phyloP scores from a whole-genome alignment of 1,140 invertebrate genomes.

The Leptinotarsa undecemlineata region DNA sequence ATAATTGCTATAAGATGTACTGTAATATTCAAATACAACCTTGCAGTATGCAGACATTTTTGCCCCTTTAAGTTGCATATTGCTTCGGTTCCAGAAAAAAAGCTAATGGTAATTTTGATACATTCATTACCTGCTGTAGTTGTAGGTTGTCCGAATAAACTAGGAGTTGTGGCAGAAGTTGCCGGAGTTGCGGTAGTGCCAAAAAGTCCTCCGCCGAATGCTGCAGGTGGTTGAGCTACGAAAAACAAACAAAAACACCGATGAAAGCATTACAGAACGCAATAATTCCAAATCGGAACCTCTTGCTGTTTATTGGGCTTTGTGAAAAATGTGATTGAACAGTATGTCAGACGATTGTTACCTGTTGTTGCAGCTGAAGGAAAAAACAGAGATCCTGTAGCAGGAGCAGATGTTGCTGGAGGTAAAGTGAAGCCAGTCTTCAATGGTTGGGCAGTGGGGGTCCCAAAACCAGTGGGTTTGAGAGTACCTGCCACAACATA shows the following conservation, averaged over 20 bases:
- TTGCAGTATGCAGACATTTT: too few species aligned
- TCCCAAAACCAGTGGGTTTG: slow-evolving; percentile 15
- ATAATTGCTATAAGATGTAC: too few species aligned
- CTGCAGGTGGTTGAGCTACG: slow-evolving; percentile 9
- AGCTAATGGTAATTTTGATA: too few species aligned
- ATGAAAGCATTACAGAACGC: background rate
- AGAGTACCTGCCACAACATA: background rate
- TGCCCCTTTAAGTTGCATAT: too few species aligned
- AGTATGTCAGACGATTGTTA: background rate
- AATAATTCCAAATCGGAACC: background rate
- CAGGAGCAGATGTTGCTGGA: background rate
- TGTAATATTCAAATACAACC: too few species aligned
- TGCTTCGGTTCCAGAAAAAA: too few species aligned
- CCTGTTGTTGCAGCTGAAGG: background rate
- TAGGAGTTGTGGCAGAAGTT: slow-evolving; percentile 22
- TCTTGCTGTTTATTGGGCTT: background rate
- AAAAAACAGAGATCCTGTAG: slow-evolving; percentile 7
- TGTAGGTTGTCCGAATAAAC: slow-evolving; percentile 20
- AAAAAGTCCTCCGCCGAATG: slow-evolving; percentile 24
- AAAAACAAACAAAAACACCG: background rate
- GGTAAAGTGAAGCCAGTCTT: background rate
- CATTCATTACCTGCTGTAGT: too few species aligned
- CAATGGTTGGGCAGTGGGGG: background rate
- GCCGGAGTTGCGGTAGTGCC: slow-evolving; percentile 5
- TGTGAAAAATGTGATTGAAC: background rate